Evolutionary conservation across 2,797 vertebrate species (phyloP), one percentile per base, ranked within the genome.

Genomic region (Rhodeus uyekii): DNA sequence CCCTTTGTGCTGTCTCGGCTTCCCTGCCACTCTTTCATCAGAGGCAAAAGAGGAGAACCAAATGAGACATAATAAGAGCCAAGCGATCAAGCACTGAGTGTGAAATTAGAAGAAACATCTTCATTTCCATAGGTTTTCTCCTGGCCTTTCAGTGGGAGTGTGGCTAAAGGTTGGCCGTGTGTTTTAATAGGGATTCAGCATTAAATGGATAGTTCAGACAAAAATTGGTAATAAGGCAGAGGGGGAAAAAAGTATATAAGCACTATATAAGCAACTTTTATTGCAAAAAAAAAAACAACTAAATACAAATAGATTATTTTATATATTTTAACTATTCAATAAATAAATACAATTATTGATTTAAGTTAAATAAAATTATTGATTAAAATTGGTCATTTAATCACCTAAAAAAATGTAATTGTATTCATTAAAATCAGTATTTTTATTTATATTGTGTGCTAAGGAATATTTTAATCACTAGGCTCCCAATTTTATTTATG

Each of bases 41-140:
- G 69, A 87, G 89, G 88, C 92, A 94, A 91, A n/a, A 91, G 89
- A 90, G 93, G 91, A 90, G 91, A 93, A 94, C 90, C 92, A 93
- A 95, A 94, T 93, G 91, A 92, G 90, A 88, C 91, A 92, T 93
- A 95, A 95, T 93, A 93, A 94, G 92, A 92, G 88, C 90, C 93
- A 88, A 92, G 93, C 93, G 89, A 95, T 96, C 95, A 96, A 93
- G 89, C 78, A 1, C 38, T 0, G 85, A 92, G 91, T 93, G 94
- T 94, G 94, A 96, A 95, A 93, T 89, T 89, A 93, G 90, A 90
- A 89, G 93, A 93, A 95, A 95, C 60, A 19, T 95, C 95, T 96
- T 95, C 93, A 95, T 94, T 94, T 94, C 92, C 90, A 92, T 92
- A 93, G 91, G 86, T 90, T 91, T 89, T 87, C 74, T 55, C 81